A percentile compares a stretch with the other conserved stretches of the same genome.
Conservation (phyloP, 1,140 invertebrate genomes). For the Drosophila parabipectinata region DNA sequence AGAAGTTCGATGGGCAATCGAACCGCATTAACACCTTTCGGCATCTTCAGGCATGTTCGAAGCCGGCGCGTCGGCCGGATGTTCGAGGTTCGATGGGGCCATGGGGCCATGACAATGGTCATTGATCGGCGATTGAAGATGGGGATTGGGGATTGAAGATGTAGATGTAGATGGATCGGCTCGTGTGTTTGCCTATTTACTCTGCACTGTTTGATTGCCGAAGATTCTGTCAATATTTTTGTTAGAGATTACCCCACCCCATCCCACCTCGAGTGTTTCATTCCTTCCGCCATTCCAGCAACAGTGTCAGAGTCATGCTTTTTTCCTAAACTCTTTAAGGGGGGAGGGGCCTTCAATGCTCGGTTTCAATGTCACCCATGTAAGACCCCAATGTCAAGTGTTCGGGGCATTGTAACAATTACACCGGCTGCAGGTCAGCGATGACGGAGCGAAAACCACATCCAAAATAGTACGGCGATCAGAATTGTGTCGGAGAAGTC, state of each 20-base stretch:
- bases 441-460: constrained; percentile 30
- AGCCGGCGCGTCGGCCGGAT: constrained; percentile 9
- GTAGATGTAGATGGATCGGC: constrained; percentile 7
- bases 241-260: constrained; percentile 31
- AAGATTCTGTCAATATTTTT: constrained; percentile 73
- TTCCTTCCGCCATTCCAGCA: constrained; percentile 67
- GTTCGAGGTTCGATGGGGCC: constrained; percentile 12
- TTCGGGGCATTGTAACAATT: constrained; percentile 45
- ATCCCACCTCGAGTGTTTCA: not conserved
- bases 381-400: constrained; percentile 50
- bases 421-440: constrained; percentile 43
- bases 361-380: constrained; percentile 45
- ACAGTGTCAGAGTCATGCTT: constrained; percentile 17
- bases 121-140: constrained; percentile 33
- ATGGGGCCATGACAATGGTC: constrained; percentile 40
- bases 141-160: constrained; percentile 12
- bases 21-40: constrained; percentile 51
- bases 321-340: constrained; percentile 7
- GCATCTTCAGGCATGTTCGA: constrained; percentile 52
- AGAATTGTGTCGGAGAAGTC: constrained; percentile 60
- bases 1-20: constrained; percentile 52
- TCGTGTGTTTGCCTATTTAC: constrained; percentile 56
- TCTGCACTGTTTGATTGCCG: constrained; percentile 59
- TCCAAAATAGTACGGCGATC: constrained; percentile 10
- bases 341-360: constrained; percentile 15